Conservation (phyloP, 2,797 vertebrate species). For the Schizothorax lantsangensis region DNA sequence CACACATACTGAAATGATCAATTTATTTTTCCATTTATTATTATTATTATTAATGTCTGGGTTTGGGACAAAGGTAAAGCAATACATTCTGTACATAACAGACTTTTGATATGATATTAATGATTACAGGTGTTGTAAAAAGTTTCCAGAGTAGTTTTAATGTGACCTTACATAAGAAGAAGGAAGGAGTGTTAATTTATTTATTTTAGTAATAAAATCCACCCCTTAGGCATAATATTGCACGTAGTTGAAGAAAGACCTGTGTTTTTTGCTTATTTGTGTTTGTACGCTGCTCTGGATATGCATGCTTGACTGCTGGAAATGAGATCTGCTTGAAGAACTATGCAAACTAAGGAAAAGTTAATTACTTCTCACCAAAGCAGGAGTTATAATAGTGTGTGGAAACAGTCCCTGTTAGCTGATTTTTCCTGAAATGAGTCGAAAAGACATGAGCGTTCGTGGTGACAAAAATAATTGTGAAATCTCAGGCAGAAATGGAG, state of each 20-base stretch:
- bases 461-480: conserved; percentile 40
- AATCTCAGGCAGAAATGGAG: conserved; percentile 44
- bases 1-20: neutral
- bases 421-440: conserved; percentile 4
- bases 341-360: conserved; percentile 14
- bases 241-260: neutral
- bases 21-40: neutral
- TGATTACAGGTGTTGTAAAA: neutral
- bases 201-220: neutral
- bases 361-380: conserved; percentile 21
- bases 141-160: neutral
- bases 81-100: neutral
- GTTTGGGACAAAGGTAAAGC: neutral
- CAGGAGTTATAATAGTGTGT: neutral
- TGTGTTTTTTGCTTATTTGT: neutral
- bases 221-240: neutral
- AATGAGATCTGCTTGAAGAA: conserved; percentile 4
- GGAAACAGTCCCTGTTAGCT: neutral
- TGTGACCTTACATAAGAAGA: neutral
- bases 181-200: neutral
- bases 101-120: neutral
- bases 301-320: conserved; percentile 1
- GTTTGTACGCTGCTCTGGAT: neutral
- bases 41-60: neutral
- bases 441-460: conserved; percentile 7